Evolutionary conservation across 2,888 invertebrate species (phyloP).

Genomic region (Calameuta filiformis): DNA sequence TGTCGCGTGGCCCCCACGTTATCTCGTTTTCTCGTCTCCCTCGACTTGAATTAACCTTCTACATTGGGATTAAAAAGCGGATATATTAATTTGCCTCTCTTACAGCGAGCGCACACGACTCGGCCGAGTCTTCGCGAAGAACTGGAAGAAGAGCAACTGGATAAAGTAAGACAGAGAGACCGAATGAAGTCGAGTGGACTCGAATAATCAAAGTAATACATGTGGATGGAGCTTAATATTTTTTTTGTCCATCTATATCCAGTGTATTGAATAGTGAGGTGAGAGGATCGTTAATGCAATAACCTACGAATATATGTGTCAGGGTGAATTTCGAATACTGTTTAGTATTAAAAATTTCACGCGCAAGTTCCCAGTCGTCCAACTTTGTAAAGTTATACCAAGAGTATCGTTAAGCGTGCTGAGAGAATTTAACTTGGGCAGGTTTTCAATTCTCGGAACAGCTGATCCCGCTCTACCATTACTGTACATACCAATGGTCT

Average conservation of each 20-base stretch:
- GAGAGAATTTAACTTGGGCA: background rate
- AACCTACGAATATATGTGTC: background rate
- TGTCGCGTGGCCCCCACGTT: conserved; percentile 63
- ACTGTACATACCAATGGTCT: background rate
- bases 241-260: background rate
- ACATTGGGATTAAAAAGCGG: conserved; percentile 66
- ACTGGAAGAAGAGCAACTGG: background rate
- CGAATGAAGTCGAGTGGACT: background rate
- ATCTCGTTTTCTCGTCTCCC: conserved; percentile 60
- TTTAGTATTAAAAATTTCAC: background rate
- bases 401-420: background rate
- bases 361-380: background rate
- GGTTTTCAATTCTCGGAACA: background rate
- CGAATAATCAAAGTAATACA: background rate
- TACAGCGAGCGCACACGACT: background rate
- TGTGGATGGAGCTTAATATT: background rate
- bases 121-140: background rate
- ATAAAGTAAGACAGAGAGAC: background rate
- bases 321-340: background rate
- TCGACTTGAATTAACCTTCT: conserved; percentile 59
- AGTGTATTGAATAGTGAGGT: too few relatives aligned
- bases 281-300: background rate
- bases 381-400: background rate
- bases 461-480: background rate
- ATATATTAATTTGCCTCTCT: conserved; percentile 61